Evolutionary conservation across 2,113 vertebrate species (phyloP).

Genomic region (Leptobrachium leishanense): DNA sequence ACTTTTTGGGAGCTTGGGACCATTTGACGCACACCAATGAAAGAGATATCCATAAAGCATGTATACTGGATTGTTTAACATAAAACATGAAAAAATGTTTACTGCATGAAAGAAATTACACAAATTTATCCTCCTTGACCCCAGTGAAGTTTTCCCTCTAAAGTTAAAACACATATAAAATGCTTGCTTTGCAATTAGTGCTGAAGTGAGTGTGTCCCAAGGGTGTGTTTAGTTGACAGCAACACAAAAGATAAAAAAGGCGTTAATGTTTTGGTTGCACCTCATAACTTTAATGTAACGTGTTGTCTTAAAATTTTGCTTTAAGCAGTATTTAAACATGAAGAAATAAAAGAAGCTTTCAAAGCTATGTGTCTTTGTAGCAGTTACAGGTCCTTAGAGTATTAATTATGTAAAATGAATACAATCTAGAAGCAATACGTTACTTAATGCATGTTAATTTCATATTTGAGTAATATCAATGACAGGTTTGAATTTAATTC

Average conservation of each 20-base stretch:
- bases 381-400: slow-evolving; percentile 39
- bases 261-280: slow-evolving; percentile 50
- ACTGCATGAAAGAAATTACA: slow-evolving; percentile 15
- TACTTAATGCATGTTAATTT: slow-evolving; percentile 18
- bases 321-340: slow-evolving; percentile 47
- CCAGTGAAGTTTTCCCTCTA: slow-evolving; percentile 18
- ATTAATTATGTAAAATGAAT: slow-evolving; percentile 44
- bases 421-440: slow-evolving; percentile 28
- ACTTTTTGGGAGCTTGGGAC: too few species aligned
- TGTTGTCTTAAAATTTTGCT: slow-evolving; percentile 48
- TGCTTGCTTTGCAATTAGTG: slow-evolving; percentile 49
- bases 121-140: slow-evolving; percentile 17
- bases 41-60: too few species aligned
- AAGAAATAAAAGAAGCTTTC: slow-evolving; percentile 32
- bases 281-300: slow-evolving; percentile 50
- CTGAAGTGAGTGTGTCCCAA: slow-evolving; percentile 47
- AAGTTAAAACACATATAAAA: slow-evolving; percentile 48
- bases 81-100: too few species aligned
- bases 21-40: too few species aligned
- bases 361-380: slow-evolving; percentile 41
- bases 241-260: slow-evolving; percentile 49
- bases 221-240: slow-evolving; percentile 49
- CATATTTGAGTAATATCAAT: slow-evolving; percentile 10
- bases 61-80: too few species aligned
- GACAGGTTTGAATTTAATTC: slow-evolving; percentile 26